A percentile compares a stretch with the other conserved stretches of the same genome.
Evolutionary conservation across 2,888 invertebrate genomes (phyloP).

Genomic region (Allolobophora icterica): DNA sequence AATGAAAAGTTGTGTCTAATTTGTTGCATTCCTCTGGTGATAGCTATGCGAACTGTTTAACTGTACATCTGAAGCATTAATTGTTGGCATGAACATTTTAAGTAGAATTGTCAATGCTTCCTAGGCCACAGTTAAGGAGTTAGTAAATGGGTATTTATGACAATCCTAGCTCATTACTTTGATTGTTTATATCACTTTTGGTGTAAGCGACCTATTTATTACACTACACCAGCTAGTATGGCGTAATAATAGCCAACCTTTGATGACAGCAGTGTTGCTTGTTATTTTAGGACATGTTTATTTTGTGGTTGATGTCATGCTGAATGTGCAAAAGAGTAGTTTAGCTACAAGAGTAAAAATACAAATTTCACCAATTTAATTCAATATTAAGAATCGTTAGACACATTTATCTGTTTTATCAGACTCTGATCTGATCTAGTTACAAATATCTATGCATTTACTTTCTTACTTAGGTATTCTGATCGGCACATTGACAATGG

Average conservation of each 20-base stretch:
- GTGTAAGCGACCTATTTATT: neutral
- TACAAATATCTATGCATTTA: neutral
- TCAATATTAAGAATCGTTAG: neutral
- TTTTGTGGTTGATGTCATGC: neutral
- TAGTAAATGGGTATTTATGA: neutral
- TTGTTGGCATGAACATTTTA: slow-evolving; percentile 3
- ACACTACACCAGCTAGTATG: neutral
- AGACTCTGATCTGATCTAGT: neutral
- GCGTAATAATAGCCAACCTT: neutral
- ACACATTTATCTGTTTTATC: neutral
- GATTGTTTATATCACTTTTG: neutral
- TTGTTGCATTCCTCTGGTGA: neutral
- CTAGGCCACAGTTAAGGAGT: neutral
- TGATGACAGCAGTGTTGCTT: neutral
- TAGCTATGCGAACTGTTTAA: neutral
- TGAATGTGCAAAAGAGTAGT: neutral
- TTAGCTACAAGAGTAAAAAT: too few relatives aligned
- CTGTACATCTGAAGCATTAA: neutral
- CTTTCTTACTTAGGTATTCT: slow-evolving; percentile 74
- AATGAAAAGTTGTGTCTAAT: neutral
- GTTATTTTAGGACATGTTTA: neutral
- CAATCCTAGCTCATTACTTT: neutral
- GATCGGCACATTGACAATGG: slow-evolving; percentile 91
- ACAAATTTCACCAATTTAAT: neutral
- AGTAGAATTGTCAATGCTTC: neutral